These are phyloP conservation scores for Drosophila asahinai DNA, from an alignment of 1,140 invertebrate genomes.

Conservation along the genomic window DNA sequence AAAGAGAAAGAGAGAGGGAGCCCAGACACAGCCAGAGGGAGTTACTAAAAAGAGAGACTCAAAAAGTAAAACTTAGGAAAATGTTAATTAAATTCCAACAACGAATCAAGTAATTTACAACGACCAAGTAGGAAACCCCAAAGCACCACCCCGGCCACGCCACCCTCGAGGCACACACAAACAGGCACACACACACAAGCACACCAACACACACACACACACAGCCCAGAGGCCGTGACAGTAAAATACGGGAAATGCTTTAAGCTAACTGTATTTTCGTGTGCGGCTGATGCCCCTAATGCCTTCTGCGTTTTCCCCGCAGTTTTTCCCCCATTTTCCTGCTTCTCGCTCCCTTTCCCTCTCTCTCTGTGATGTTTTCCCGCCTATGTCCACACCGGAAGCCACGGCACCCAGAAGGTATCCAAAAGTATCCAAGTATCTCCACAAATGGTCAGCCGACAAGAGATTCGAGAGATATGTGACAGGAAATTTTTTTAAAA, in stretches of 20 bases:
- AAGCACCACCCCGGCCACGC: slow-evolving; percentile 56
- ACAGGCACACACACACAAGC: slow-evolving; percentile 8
- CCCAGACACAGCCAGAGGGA: slow-evolving; percentile 24
- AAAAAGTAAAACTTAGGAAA: slow-evolving; percentile 82
- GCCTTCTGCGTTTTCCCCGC: slow-evolving; percentile 30
- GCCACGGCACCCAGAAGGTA: slow-evolving; percentile 26
- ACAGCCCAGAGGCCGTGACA: slow-evolving; percentile 48
- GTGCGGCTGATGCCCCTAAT: slow-evolving; percentile 75
- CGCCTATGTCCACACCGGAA: slow-evolving; percentile 20
- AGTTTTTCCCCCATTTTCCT: neutral
- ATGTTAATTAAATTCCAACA: slow-evolving; percentile 84
- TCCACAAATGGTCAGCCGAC: slow-evolving; percentile 50
- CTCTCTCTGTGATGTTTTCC: neutral
- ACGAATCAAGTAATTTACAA: slow-evolving; percentile 84
- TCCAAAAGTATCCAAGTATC: slow-evolving; percentile 21
- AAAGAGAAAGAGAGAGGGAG: slow-evolving; percentile 1
- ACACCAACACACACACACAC: slow-evolving; percentile 24
- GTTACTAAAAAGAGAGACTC: slow-evolving; percentile 73
- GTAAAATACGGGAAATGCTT: slow-evolving; percentile 82
- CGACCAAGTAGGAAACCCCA: slow-evolving; percentile 80
- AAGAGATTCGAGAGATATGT: slow-evolving; percentile 8
- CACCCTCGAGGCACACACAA: slow-evolving; percentile 19
- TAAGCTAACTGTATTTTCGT: slow-evolving; percentile 83
- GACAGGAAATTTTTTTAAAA: neutral
- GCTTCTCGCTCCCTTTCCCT: neutral